Percentiles rank a stretch among this genome's conserved stretches.
Evolutionary conservation across 2,888 invertebrate genomes (phyloP).

Genomic region (Sesamia inferens): DNA sequence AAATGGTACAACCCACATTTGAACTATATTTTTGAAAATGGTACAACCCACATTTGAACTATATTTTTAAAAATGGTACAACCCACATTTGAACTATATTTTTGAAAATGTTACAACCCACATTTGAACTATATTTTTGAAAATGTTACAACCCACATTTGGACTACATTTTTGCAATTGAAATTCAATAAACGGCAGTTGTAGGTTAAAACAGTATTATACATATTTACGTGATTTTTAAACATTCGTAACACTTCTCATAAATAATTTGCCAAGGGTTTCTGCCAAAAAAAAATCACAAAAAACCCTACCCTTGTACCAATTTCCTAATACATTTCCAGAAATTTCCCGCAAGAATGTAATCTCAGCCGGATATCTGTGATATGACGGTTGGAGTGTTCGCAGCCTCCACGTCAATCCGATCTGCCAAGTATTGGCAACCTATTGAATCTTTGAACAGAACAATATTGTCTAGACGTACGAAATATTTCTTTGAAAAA

Average conservation of each 20-base stretch:
- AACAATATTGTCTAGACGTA: slow-evolving; percentile 41
- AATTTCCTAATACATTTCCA: slow-evolving; percentile 47
- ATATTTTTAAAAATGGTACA: slow-evolving; percentile 1
- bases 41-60: background rate
- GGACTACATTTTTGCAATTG: background rate
- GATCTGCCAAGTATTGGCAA: slow-evolving; percentile 40
- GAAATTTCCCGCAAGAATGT: slow-evolving; percentile 38
- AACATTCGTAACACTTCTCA: background rate
- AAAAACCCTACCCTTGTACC: slow-evolving; percentile 19
- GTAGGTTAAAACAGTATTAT: background rate
- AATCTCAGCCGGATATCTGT: slow-evolving; percentile 55
- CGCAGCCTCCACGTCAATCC: slow-evolving; percentile 50
- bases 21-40: background rate
- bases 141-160: too few relatives aligned
- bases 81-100: background rate
- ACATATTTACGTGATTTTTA: too few relatives aligned
- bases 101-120: background rate
- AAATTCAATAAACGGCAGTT: background rate
- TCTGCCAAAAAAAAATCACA: slow-evolving; percentile 15
- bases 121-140: background rate
- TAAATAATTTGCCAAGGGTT: background rate
- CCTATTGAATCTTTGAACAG: slow-evolving; percentile 57
- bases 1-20: background rate
- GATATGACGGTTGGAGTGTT: slow-evolving; percentile 49
- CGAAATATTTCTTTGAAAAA: background rate